Percentiles rank a stretch among this genome's conserved stretches.
Evolutionary conservation across 2,113 vertebrate genomes (phyloP).

Genomic region (Numenius arquata): DNA sequence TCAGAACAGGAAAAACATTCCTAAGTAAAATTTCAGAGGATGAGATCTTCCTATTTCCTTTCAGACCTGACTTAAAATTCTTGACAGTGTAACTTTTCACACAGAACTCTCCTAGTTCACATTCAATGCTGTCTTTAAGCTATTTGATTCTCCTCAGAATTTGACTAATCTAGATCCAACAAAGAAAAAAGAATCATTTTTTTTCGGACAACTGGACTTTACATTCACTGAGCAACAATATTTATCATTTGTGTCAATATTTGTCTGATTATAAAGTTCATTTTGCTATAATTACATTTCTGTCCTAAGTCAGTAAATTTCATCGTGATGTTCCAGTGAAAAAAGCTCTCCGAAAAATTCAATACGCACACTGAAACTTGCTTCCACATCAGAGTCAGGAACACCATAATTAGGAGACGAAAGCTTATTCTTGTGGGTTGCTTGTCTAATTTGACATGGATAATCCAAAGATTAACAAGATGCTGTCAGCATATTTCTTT

Average conservation of each 20-base stretch:
- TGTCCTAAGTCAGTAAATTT: not conserved
- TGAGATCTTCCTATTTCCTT: not conserved
- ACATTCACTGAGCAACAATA: not conserved
- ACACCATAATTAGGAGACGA: not conserved
- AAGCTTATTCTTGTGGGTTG: not conserved
- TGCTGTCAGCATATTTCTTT: not conserved
- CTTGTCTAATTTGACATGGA: not conserved
- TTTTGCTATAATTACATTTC: not conserved
- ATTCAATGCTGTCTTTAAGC: not conserved
- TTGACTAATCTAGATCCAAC: not conserved
- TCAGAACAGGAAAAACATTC: not conserved
- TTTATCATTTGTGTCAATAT: not conserved
- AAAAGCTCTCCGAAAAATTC: not conserved
- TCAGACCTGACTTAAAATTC: not conserved
- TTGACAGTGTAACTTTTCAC: not conserved
- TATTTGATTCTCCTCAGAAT: not conserved
- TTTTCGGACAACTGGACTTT: not conserved
- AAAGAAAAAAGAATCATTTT: not conserved
- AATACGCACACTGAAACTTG: not conserved
- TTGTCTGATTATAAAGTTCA: not conserved
- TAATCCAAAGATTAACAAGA: not conserved
- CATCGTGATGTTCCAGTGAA: not conserved
- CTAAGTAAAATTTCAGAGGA: not conserved
- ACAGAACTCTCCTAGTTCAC: not conserved
- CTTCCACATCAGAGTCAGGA: not conserved